phyloP scores from a whole-genome alignment of 2,113 vertebrate genomes.

The Peucedramus taeniatus region DNA sequence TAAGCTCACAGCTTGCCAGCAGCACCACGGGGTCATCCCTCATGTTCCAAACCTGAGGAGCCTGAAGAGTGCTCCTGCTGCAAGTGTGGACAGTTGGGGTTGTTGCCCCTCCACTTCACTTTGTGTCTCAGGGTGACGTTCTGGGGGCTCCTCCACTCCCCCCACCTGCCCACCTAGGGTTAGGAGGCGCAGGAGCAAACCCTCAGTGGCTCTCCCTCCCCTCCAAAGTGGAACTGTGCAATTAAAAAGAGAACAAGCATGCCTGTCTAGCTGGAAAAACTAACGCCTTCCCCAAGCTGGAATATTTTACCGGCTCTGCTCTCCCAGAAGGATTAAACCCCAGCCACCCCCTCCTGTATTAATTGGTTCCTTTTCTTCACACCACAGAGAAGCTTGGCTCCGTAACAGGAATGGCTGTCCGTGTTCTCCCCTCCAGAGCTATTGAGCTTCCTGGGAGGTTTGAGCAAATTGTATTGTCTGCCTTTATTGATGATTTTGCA shows the following conservation, averaged over 20 bases:
- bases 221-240: neutral
- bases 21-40: neutral
- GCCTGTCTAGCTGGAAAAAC: neutral
- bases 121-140: rapidly evolving
- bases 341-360: neutral
- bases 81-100: rapidly evolving
- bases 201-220: neutral
- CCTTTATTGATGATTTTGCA: conserved; percentile 26
- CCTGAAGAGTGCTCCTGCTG: neutral
- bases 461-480: neutral
- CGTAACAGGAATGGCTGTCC: neutral
- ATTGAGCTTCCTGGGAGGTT: neutral
- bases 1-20: neutral
- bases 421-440: neutral
- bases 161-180: neutral
- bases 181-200: neutral
- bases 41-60: neutral
- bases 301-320: neutral
- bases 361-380: neutral
- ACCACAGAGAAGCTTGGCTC: neutral
- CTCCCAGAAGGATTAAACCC: neutral
- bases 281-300: neutral
- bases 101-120: neutral
- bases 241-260: neutral
- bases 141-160: rapidly evolving